Evolutionary conservation across 2,797 vertebrate species (phyloP).

Genomic region (Cossypha dichroa): DNA sequence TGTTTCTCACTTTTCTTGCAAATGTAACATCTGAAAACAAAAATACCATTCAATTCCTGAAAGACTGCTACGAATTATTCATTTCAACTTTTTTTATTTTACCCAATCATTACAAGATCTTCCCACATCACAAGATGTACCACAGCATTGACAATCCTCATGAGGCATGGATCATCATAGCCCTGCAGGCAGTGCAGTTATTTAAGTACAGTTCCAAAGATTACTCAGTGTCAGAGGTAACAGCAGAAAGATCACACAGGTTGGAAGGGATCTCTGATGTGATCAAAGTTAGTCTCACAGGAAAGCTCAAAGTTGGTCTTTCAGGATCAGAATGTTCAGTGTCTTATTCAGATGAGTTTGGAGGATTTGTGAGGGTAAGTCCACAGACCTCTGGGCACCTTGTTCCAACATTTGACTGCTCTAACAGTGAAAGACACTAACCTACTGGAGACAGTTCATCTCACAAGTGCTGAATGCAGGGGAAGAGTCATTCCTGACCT

Average conservation of each 20-base stretch:
- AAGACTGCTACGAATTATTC: background rate
- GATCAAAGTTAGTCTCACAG: background rate
- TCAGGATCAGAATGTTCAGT: background rate
- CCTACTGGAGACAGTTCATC: background rate
- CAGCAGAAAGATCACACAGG: background rate
- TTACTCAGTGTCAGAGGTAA: background rate
- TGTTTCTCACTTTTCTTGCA: constrained; percentile 75
- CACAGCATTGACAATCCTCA: background rate
- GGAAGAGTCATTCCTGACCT: background rate
- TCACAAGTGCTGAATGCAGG: background rate
- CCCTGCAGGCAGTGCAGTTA: background rate
- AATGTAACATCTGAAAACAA: constrained; percentile 72
- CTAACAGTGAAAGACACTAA: background rate
- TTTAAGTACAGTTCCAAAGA: background rate
- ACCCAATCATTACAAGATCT: background rate
- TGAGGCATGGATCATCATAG: background rate
- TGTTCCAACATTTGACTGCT: background rate
- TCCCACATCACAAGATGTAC: background rate
- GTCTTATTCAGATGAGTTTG: background rate
- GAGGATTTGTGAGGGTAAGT: background rate
- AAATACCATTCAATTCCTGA: background rate
- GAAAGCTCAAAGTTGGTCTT: background rate
- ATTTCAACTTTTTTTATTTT: background rate
- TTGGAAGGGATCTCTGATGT: background rate
- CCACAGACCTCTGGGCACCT: background rate